Evolutionary conservation across 2,888 invertebrate species (phyloP).

Genomic region (Pseudococcus longispinus): DNA sequence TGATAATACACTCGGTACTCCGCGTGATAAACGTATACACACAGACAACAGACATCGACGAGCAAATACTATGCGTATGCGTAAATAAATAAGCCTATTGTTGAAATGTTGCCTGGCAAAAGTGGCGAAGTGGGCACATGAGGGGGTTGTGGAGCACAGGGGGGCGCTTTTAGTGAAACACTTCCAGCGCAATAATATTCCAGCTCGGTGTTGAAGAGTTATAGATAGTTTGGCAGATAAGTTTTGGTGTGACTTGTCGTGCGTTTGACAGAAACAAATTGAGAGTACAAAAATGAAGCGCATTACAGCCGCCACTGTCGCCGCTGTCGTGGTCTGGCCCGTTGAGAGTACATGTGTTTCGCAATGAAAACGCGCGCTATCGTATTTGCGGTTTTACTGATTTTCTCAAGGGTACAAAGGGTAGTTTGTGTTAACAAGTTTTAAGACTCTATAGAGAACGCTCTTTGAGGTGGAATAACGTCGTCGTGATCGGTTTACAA

Average conservation of each 20-base stretch:
- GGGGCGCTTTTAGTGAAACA: neutral
- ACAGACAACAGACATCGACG: neutral
- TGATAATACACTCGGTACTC: neutral
- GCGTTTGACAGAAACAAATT: slow-evolving; percentile 11
- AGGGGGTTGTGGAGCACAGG: neutral
- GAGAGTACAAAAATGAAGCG: slow-evolving; percentile 16
- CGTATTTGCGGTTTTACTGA: slow-evolving; percentile 8
- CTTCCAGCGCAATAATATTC: neutral
- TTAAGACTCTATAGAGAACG: neutral
- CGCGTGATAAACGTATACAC: neutral
- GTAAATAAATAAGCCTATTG: neutral
- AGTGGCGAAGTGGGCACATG: neutral
- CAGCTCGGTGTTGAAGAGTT: neutral
- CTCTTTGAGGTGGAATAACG: slow-evolving; percentile 3
- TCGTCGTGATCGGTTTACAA: neutral
- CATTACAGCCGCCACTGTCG: neutral
- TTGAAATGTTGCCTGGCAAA: neutral
- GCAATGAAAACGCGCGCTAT: neutral
- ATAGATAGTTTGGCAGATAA: slow-evolving; percentile 16
- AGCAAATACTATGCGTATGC: neutral
- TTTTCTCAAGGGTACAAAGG: slow-evolving; percentile 9
- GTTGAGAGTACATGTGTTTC: slow-evolving; percentile 15
- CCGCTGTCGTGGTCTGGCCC: neutral
- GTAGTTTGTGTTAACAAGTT: slow-evolving; percentile 20
- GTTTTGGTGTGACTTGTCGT: slow-evolving; percentile 4